Evolutionary conservation across 2,888 invertebrate genomes (phyloP).

Genomic region (Crioceris asparagi): DNA sequence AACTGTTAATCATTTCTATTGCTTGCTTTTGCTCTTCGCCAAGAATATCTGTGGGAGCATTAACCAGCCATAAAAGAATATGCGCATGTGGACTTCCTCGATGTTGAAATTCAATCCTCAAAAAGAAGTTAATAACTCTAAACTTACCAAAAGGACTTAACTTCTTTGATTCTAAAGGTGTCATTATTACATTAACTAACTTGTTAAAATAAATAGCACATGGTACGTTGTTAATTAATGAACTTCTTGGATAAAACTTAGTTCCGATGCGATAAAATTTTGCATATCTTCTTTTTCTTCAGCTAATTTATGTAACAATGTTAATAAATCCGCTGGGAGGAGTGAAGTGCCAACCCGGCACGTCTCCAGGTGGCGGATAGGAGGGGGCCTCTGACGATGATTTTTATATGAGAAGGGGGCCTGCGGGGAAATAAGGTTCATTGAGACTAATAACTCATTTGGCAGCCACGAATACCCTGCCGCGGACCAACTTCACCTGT

Average conservation of each 20-base stretch:
- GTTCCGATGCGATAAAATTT: constrained; percentile 12
- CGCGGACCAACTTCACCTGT: too few relatives aligned
- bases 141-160: constrained; percentile 28
- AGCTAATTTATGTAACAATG: constrained; percentile 23
- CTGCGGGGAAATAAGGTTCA: too few relatives aligned
- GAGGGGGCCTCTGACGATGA: too few relatives aligned
- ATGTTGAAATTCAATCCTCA: constrained; percentile 31
- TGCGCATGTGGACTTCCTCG: too few relatives aligned
- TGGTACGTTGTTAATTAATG: constrained; percentile 8
- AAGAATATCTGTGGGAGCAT: constrained; percentile 22
- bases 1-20: constrained; percentile 22
- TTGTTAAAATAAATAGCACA: constrained; percentile 25
- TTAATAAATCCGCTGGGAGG: constrained; percentile 26
- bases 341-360: too few relatives aligned
- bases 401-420: too few relatives aligned
- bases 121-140: constrained; percentile 27
- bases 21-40: constrained; percentile 6
- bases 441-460: too few relatives aligned
- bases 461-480: too few relatives aligned
- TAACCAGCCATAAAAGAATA: constrained; percentile 29
- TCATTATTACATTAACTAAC: constrained; percentile 25
- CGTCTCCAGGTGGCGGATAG: too few relatives aligned
- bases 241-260: constrained; percentile 8
- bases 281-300: not conserved
- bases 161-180: constrained; percentile 21